Base-by-base conservation (phyloP, 2,888 invertebrate genomes). In the Seladonia tumulorum region DNA sequence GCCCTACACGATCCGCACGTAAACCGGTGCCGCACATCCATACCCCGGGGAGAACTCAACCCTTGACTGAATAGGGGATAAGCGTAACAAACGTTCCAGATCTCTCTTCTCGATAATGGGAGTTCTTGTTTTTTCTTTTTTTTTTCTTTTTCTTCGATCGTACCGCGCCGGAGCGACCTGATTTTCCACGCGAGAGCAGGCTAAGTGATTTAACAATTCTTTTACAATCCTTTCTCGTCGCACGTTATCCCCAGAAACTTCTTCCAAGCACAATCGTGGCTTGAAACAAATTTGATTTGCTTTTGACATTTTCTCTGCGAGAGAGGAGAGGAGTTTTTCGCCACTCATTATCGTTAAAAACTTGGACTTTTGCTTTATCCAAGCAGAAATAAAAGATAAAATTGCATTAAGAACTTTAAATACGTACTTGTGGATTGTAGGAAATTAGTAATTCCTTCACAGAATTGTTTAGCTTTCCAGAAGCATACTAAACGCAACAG, bases 1-100 rank as follows among this genome's bases (percentile, higher is more conserved):
- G 39, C 71, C 73, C 80, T 82, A 86, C 89, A 82, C 70, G 89
- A 86, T 81, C 79, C 75, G 86, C 85, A 87, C 82, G 86, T 78
- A 79, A 90, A 89, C 74, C 81, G 81, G 85, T 47, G 76, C 85
- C 74, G 68, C 25, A 68, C 79, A 77, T 42, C 73, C 79, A n/a
- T 49, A 57, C 70, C 77, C 72, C 72, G 77, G 87, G 84, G 82
- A 77, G 81, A 87, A 76, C 42, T 85, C 87, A 82, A 88, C 87
- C 90, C 76, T 88, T 90, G 77, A 81, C 81, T 60, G 83, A 88
- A 85, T 84, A 78, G 47, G 71, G 77, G 75, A 86, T 86, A 63
- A 66, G 78, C 79, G 74, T 81, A 66, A 86, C 76, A 66, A 83
- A 83, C 82, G 76, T 76, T 77, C 85, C 42, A 76, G 81, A 89